These are phyloP conservation scores for Callipepla californica DNA, from an alignment of 2,113 vertebrate genomes.

Conservation along the genomic window DNA sequence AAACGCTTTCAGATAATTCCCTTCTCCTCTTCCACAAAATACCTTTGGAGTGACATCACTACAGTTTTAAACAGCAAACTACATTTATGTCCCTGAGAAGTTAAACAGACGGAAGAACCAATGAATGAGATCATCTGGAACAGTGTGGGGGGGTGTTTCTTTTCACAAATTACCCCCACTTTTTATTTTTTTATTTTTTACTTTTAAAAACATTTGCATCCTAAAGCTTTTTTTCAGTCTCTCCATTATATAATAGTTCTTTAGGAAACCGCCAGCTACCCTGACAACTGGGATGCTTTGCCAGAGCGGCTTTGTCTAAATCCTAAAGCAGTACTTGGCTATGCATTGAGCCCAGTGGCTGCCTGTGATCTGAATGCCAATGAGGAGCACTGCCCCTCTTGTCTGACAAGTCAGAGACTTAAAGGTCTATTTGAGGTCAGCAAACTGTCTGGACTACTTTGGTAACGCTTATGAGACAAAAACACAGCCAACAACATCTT, in stretches of 20 bases:
- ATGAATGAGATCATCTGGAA: slow-evolving; percentile 74
- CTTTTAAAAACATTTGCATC: slow-evolving; percentile 79
- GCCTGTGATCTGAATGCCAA: slow-evolving; percentile 84
- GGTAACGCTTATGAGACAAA: slow-evolving; percentile 63
- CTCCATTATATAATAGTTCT: slow-evolving; percentile 84
- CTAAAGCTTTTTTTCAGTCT: slow-evolving; percentile 78
- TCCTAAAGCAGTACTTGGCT: slow-evolving; percentile 79
- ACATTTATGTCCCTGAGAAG: slow-evolving; percentile 73
- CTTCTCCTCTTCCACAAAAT: slow-evolving; percentile 50
- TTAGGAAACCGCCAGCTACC: slow-evolving; percentile 81
- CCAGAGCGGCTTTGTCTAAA: slow-evolving; percentile 84
- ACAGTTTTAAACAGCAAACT: slow-evolving; percentile 69
- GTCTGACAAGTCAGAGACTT: slow-evolving; percentile 77
- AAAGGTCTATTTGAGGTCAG: slow-evolving; percentile 80
- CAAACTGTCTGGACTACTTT: slow-evolving; percentile 80
- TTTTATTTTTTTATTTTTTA: slow-evolving; percentile 46
- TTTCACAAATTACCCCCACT: slow-evolving; percentile 78
- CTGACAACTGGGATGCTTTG: slow-evolving; percentile 82
- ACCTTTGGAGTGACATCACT: slow-evolving; percentile 52
- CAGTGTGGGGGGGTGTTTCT: slow-evolving; percentile 55
- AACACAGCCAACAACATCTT: slow-evolving; percentile 59
- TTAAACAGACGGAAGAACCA: slow-evolving; percentile 80
- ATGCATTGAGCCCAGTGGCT: slow-evolving; percentile 64
- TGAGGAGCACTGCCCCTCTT: slow-evolving; percentile 69
- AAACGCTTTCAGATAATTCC: slow-evolving; percentile 50